These are phyloP conservation scores for Axea sp. DNA, from an alignment of 2,888 invertebrate species.

Conservation along the genomic window DNA sequence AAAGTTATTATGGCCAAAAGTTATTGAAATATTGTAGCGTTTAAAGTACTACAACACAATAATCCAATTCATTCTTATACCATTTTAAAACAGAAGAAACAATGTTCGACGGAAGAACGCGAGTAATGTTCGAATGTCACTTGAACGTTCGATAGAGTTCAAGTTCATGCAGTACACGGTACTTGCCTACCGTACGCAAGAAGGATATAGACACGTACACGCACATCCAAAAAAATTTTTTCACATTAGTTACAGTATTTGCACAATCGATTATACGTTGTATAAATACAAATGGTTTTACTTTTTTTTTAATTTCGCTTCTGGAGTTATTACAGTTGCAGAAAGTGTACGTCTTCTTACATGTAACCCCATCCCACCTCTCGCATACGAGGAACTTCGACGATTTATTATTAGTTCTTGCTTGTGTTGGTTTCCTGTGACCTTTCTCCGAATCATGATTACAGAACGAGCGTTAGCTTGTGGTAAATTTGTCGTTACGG, in stretches of 20 bases:
- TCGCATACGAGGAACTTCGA: constrained; percentile 42
- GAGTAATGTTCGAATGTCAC: constrained; percentile 24
- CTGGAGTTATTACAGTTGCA: constrained; percentile 26
- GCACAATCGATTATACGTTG: constrained; percentile 64
- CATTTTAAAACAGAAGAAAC: too few species aligned
- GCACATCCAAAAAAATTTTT: constrained; percentile 68
- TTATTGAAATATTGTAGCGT: too few species aligned
- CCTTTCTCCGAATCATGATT: constrained; percentile 41
- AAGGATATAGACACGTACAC: constrained; percentile 73
- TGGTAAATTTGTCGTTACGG: constrained; percentile 38
- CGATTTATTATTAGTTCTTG: constrained; percentile 38
- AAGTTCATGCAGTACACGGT: constrained; percentile 46
- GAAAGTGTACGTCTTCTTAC: constrained; percentile 27
- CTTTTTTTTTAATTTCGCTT: constrained; percentile 17
- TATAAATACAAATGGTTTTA: constrained; percentile 64
- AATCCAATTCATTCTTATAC: too few species aligned
- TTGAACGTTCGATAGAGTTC: constrained; percentile 35
- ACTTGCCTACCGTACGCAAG: constrained; percentile 65
- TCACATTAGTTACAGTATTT: constrained; percentile 66
- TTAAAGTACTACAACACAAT: too few species aligned
- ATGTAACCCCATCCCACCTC: constrained; percentile 9
- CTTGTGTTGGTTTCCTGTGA: constrained; percentile 21
- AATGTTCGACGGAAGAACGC: constrained; percentile 48
- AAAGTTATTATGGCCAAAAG: too few species aligned
- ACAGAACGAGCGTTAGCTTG: constrained; percentile 29